These are phyloP conservation scores for Acleris holmiana DNA, from an alignment of 2,888 invertebrate species.

Conservation along the genomic window DNA sequence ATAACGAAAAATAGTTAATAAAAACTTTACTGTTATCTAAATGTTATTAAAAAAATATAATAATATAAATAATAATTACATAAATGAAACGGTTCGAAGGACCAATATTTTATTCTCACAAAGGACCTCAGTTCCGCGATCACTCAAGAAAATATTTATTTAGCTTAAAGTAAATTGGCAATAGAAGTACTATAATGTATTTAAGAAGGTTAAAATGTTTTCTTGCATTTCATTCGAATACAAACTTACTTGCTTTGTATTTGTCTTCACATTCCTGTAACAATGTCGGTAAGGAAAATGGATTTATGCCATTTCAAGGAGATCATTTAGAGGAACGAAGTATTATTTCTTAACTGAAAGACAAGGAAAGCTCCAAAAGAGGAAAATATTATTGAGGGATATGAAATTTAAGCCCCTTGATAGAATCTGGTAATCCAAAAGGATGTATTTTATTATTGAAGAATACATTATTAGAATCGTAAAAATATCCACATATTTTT, in stretches of 20 bases:
- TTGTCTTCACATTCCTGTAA: not conserved
- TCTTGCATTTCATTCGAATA: not conserved
- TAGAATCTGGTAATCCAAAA: not conserved
- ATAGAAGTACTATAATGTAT: not conserved
- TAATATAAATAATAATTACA: too few species aligned
- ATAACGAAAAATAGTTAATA: too few species aligned
- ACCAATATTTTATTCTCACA: not conserved
- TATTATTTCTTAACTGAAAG: conserved; percentile 5
- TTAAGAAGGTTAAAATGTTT: not conserved
- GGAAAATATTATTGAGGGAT: conserved; percentile 5
- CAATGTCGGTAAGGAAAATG: not conserved
- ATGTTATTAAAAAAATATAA: too few species aligned
- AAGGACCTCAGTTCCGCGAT: not conserved
- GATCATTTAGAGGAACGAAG: conserved; percentile 20
- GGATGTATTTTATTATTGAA: too few species aligned
- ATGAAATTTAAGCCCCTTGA: not conserved
- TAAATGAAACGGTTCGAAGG: not conserved
- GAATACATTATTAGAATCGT: too few species aligned
- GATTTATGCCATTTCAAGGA: conserved; percentile 14
- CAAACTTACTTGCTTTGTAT: not conserved
- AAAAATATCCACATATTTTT: too few species aligned
- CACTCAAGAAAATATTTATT: conserved; percentile 3
- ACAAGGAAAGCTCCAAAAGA: not conserved
- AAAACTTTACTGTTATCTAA: too few species aligned
- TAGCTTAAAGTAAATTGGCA: not conserved